These are phyloP conservation scores for Zosterops borbonicus DNA, from an alignment of 2,113 vertebrate species.

Conservation along the genomic window DNA sequence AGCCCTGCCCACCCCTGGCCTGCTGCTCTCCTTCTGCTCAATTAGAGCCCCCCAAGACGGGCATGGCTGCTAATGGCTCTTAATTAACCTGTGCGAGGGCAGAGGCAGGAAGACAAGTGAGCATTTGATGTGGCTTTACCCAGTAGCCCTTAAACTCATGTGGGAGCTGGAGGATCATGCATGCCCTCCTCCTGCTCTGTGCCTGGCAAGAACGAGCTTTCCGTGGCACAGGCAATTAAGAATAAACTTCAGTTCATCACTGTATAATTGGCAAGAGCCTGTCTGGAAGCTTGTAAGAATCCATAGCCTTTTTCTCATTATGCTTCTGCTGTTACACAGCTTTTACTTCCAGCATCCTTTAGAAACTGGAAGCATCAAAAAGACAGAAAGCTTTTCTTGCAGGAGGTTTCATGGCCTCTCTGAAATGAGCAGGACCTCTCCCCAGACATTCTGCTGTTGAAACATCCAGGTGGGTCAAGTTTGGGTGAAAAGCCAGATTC, in stretches of 20 bases:
- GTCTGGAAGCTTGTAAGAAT: background rate
- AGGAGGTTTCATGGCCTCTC: background rate
- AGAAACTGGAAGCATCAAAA: background rate
- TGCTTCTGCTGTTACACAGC: background rate
- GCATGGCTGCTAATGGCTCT: background rate
- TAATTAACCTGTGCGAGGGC: background rate
- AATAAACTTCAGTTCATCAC: background rate
- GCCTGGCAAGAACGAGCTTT: background rate
- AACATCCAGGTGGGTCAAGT: background rate
- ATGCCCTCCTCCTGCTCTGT: accelerated
- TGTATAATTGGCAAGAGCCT: background rate
- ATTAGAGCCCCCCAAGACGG: background rate
- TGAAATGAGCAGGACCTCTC: background rate
- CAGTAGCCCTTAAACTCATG: background rate
- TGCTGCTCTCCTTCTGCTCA: background rate
- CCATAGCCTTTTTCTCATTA: background rate
- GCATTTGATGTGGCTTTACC: background rate
- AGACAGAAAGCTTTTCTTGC: background rate
- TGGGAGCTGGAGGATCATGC: background rate
- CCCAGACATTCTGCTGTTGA: background rate
- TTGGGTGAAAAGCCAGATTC: background rate
- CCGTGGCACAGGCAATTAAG: background rate
- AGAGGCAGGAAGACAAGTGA: background rate
- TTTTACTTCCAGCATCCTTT: background rate
- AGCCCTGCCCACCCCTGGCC: background rate